Evolutionary conservation across 2,888 invertebrate species (phyloP), one percentile per base, ranked within the genome.

Genomic region (Meteorus cinctellus): DNA sequence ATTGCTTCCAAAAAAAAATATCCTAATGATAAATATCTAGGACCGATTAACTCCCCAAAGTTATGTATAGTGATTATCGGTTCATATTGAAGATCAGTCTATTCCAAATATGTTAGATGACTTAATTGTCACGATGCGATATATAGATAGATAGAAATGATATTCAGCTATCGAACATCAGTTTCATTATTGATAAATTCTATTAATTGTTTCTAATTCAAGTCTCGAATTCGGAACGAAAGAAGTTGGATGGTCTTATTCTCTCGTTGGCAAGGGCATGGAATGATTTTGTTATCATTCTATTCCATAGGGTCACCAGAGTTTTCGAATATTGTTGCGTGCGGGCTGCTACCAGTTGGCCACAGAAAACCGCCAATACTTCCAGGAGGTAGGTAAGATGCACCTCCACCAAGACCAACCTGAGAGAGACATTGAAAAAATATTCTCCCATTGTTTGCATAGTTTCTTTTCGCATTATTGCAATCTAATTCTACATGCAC

Each of bases 321-420:
- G 79, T 87, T 86, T 84, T 88, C 88, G 80, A 88, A 88, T 81
- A 88, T 88, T 67, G 88, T 88, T 75, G 88, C 87, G 80, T 88
- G 88, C 66, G 88, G 88, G 81, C 85, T 88, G 84, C 83, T 87
- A 78, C 86, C 84, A 55, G 84, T 82, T 78, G 88, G 87, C 88
- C 88, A 88, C 45, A 88, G 84, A 78, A 88, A 88, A 69, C 88
- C 88, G 78, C 87, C 88, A 78, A 87, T 86, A 76, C 88, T 87
- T 77, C 88, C 88, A 67, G 88, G 87, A 76, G 88, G 88, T 80
- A 88, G 84, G 79, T 88, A 88, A 34, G 88, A 88, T 72, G 87
- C 88, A 75, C 88, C 88, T 79, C 88, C 88, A 81, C 86, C 86
- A 75, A 88, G 84, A 79, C 87, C 87, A 77, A 88, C 85, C 86